Percentiles rank a stretch among this genome's conserved stretches.
phyloP scores from a whole-genome alignment of 2,113 vertebrate species.

The Ursus arctos region DNA sequence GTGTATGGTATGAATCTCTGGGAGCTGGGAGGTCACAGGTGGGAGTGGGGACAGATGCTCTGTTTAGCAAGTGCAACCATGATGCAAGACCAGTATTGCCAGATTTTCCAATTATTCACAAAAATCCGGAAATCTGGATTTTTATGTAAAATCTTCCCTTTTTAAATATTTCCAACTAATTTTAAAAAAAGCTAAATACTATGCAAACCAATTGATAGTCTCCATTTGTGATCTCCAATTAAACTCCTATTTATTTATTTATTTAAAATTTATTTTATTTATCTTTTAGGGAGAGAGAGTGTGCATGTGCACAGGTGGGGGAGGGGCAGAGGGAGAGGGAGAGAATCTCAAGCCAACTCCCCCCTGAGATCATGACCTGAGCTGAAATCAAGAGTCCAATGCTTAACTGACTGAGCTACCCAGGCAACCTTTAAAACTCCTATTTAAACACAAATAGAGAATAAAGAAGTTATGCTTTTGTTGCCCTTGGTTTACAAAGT shows the following conservation, averaged over 20 bases:
- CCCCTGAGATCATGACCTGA: background rate
- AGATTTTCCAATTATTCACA: background rate
- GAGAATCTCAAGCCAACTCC: background rate
- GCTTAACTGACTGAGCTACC: background rate
- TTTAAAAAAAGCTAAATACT: background rate
- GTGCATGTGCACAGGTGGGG: background rate
- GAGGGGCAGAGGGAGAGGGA: background rate
- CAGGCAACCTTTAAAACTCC: background rate
- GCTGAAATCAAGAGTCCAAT: background rate
- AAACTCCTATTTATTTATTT: background rate
- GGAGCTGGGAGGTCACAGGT: background rate
- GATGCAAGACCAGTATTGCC: background rate
- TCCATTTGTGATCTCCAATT: background rate
- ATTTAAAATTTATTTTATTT: background rate
- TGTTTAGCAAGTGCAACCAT: rapidly evolving
- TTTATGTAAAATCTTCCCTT: background rate
- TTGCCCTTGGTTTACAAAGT: background rate
- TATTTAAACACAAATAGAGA: background rate
- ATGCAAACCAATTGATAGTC: background rate
- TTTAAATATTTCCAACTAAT: background rate
- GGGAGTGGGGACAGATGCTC: too few relatives aligned
- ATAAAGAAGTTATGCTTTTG: background rate
- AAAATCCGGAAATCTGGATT: background rate
- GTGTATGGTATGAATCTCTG: rapidly evolving
- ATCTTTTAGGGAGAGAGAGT: background rate